Evolutionary conservation across 2,113 vertebrate species (phyloP), one percentile per base, ranked within the genome.

Genomic region (Seriola rivoliana): DNA sequence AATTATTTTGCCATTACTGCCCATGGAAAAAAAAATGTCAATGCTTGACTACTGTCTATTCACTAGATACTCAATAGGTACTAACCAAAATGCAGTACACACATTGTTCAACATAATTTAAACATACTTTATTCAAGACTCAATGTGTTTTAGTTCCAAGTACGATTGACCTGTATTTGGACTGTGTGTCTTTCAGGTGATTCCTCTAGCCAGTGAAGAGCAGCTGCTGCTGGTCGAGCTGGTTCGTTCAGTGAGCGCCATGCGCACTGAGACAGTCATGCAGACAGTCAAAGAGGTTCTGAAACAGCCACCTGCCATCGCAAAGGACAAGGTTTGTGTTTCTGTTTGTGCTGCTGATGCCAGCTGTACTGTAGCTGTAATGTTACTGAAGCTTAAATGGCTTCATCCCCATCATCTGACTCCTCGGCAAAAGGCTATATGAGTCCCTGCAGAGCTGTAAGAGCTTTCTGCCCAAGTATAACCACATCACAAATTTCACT

Each of bases 261-360:
- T 99, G 98, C 96, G 98, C 84, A 97, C 97, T 0, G 98, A 99
- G 88, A 99, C 97, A 0, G 97, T 99, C n/a, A 99, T 99, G 89
- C 97, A 98, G 84, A 99, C 98, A 0, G 98, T 99, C 76, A 99
- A 98, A 90, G 98, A 99, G 85, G 98, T 99, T 85, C 93, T 99
- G 84, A 99, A 99, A 90, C 98, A 99, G 89, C 98, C 98, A 7
- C 98, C 98, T 55, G 97, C 98, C 74, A 99, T 99, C 60, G 97
- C 96, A 60, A 99, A 99, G 84, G 97, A 99, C 85, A 99, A 98
- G 96, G 98, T 99, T 84, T 34, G 89, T 74, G 7, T 84, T 85
- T 25, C 5, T 44, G 5, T 36, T 32, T 57, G 63, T 57, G 14
- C 19, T 71, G 3, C 38, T 52, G 3, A 40, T 38, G 14, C 46